Percentiles rank a stretch among this genome's conserved stretches.
Conservation (phyloP, 2,888 invertebrate genomes). For the Galeopsomyia nigrocyanea region DNA sequence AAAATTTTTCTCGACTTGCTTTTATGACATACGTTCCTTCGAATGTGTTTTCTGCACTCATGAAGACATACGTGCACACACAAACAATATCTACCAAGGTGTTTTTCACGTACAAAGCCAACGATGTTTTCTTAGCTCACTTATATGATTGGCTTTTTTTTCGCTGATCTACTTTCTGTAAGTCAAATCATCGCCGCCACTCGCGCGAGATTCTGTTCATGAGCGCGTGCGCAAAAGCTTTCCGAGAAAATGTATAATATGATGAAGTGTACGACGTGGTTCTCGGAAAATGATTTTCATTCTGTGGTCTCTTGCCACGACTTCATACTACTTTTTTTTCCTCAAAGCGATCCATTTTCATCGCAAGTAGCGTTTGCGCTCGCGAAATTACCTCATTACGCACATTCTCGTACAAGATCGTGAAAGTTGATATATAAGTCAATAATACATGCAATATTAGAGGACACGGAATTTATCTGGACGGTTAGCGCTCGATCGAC, state of each 20-base stretch:
- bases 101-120: neutral
- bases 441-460: constrained; percentile 31
- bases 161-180: constrained; percentile 14
- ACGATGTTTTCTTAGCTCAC: constrained; percentile 1
- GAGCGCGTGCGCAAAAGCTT: neutral
- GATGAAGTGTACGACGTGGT: constrained; percentile 24
- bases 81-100: constrained; percentile 14
- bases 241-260: constrained; percentile 15
- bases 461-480: constrained; percentile 26
- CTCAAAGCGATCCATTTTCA: constrained; percentile 15
- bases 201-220: neutral
- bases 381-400: constrained; percentile 34
- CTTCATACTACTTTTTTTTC: neutral
- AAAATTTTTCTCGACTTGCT: constrained; percentile 8
- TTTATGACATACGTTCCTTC: too few species aligned
- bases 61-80: too few species aligned
- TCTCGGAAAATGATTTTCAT: constrained; percentile 40
- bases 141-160: constrained; percentile 29
- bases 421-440: constrained; percentile 22
- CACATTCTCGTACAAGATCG: constrained; percentile 11
- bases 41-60: too few species aligned
- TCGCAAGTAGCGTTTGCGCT: neutral
- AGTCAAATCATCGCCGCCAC: constrained; percentile 9
- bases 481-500: constrained; percentile 11
- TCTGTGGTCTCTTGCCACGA: constrained; percentile 7